Evolutionary conservation across 2,888 invertebrate species (phyloP), one percentile per base, ranked within the genome.

Genomic region (Drosophila maculinotata): DNA sequence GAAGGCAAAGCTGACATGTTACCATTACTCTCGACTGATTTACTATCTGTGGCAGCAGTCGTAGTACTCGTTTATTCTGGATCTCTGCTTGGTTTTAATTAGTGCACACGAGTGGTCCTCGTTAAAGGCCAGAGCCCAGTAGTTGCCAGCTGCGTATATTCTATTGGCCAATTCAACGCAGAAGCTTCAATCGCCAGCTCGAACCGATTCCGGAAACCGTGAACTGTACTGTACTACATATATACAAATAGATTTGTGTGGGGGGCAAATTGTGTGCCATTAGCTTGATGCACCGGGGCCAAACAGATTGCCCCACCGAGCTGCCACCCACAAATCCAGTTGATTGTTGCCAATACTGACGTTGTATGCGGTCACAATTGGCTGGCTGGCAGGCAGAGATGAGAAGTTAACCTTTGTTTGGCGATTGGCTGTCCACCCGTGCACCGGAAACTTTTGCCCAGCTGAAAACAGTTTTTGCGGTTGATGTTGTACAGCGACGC

Each of bases 141-240:
- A 35, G 54, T 41, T 57, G 28, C 30, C 54, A 35, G 57, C 14
- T 52, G 52, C 64, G 68, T 76, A 76, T 69, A 79, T 82, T 76
- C 79, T 77, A 88, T 87, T 83, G 76, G 79, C 84, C 89, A 89
- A 90, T 90, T 89, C 75, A 87, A 78, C 79, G 72, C 89, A 89
- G 88, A 73, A 79, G 73, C 77, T 74, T 76, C 73, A 82, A 76
- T 54, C 69, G 39, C 65, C 48, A 51, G 28, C 33, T 9, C 39
- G 20, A 33, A 12, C 42, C 41, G 47, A 28, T 23, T 48, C 52
- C 66, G 69, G 57, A 64, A 75, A 41, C 66, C 36, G 36, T 57
- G 28, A 44, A 30, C 44, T 8, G 6, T 17, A n/a, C 7, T 44
- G n/a, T n/a, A 6, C 17, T 45, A 30, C 28, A 25, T 45, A 42